Conservation (phyloP, 1,140 invertebrate species). For the Aphaenogaster floridana region DNA sequence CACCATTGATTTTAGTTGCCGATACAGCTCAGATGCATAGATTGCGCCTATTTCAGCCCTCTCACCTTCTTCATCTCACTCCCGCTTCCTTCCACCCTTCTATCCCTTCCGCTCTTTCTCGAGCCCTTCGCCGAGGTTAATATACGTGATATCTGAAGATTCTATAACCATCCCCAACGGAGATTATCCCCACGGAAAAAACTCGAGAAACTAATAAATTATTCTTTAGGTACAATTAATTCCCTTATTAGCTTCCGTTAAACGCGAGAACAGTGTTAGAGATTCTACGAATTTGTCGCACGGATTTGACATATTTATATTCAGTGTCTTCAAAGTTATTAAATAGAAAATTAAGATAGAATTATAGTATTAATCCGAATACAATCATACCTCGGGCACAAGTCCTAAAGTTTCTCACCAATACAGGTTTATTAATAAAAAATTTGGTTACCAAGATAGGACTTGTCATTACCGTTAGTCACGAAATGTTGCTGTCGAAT, state of each 20-base stretch:
- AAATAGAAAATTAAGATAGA: not conserved
- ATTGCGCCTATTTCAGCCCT: conserved; percentile 62
- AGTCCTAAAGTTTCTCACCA: not conserved
- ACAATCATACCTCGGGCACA: not conserved
- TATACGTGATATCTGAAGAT: conserved; percentile 32
- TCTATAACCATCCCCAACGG: conserved; percentile 21
- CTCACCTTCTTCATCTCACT: not conserved
- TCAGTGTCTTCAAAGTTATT: not conserved
- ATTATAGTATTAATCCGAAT: not conserved
- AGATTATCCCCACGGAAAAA: conserved; percentile 47
- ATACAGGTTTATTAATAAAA: not conserved
- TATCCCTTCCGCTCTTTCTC: not conserved
- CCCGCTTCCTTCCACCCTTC: not conserved
- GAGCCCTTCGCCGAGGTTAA: conserved; percentile 31
- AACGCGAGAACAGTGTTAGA: not conserved
- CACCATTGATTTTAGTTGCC: conserved; percentile 42
- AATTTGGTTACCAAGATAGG: not conserved
- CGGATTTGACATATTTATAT: not conserved
- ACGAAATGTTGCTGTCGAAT: conserved; percentile 25
- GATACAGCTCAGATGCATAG: conserved; percentile 71
- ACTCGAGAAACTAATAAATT: conserved; percentile 59
- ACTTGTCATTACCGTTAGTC: conserved; percentile 9
- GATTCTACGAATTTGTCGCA: not conserved
- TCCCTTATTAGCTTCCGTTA: not conserved
- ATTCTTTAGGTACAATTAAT: conserved; percentile 55